Conservation (phyloP, 1,140 invertebrate genomes). For the Ceratoteleas bidentatus region DNA sequence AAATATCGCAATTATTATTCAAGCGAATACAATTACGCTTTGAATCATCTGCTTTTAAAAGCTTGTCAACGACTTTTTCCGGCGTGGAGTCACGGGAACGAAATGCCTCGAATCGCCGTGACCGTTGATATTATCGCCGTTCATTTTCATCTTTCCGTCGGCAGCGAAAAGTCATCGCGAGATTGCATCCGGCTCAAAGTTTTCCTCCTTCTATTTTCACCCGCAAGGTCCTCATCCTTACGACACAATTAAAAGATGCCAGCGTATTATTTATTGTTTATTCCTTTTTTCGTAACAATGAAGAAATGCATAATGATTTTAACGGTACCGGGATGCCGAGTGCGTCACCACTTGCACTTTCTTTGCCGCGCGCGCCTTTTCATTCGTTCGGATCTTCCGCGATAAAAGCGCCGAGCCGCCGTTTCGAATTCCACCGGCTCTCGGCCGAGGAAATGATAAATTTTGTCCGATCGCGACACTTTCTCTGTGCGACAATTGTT, state of each 20-base stretch:
- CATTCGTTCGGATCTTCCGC: conserved; percentile 45
- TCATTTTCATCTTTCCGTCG: too few relatives aligned
- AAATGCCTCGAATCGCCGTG: too few relatives aligned
- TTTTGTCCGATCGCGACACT: conserved; percentile 54
- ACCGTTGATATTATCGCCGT: too few relatives aligned
- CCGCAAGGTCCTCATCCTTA: conserved; percentile 25
- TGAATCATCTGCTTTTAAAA: too few relatives aligned
- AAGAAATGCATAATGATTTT: conserved; percentile 56
- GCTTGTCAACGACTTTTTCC: too few relatives aligned
- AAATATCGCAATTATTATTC: too few relatives aligned
- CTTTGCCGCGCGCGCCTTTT: conserved; percentile 45
- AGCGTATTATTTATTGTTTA: conserved; percentile 31
- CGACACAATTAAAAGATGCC: conserved; percentile 44
- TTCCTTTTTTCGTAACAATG: conserved; percentile 42
- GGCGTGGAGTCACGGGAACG: too few relatives aligned
- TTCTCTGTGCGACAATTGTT: conserved; percentile 43
- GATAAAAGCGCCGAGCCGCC: conserved; percentile 37
- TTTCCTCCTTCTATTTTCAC: conserved; percentile 14
- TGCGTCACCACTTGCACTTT: conserved; percentile 62
- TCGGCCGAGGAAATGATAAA: conserved; percentile 57
- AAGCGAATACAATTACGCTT: too few relatives aligned
- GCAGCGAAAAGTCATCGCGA: too few relatives aligned
- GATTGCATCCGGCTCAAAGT: too few relatives aligned
- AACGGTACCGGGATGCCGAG: conserved; percentile 30
- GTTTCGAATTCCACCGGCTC: conserved; percentile 49